These are phyloP conservation scores for Centruroides vittatus DNA, from an alignment of 1,140 invertebrate genomes.

Conservation along the genomic window DNA sequence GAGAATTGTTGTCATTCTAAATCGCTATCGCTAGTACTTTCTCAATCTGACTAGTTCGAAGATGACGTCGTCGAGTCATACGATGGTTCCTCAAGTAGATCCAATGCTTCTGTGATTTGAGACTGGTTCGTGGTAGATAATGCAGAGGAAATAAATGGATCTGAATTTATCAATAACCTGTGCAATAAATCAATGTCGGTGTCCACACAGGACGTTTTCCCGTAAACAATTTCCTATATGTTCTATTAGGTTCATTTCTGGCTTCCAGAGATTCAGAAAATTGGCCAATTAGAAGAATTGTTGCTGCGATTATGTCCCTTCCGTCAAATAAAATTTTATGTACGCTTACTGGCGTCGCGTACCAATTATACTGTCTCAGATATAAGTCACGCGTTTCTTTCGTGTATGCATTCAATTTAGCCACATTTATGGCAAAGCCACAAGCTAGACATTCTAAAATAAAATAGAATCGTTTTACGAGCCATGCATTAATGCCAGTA, in stretches of 20 bases:
- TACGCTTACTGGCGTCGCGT: background rate
- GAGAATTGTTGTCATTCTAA: too few relatives aligned
- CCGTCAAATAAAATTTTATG: slow-evolving; percentile 11
- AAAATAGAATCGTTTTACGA: background rate
- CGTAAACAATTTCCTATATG: background rate
- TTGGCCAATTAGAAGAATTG: background rate
- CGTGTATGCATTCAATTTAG: background rate
- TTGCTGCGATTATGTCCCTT: background rate
- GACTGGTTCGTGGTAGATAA: too few relatives aligned
- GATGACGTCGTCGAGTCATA: too few relatives aligned
- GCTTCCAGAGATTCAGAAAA: background rate
- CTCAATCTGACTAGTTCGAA: too few relatives aligned
- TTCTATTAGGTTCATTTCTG: background rate
- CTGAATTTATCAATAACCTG: background rate
- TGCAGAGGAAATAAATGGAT: background rate
- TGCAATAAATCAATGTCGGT: background rate
- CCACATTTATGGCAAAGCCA: background rate
- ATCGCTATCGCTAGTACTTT: too few relatives aligned
- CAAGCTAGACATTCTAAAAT: background rate
- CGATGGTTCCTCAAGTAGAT: too few relatives aligned
- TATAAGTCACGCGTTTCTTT: background rate
- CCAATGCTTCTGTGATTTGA: too few relatives aligned
- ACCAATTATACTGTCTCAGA: background rate
- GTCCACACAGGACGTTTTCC: background rate
- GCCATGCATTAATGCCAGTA: background rate